Conservation (phyloP, 1,140 invertebrate species). For the Grapholita molesta region DNA sequence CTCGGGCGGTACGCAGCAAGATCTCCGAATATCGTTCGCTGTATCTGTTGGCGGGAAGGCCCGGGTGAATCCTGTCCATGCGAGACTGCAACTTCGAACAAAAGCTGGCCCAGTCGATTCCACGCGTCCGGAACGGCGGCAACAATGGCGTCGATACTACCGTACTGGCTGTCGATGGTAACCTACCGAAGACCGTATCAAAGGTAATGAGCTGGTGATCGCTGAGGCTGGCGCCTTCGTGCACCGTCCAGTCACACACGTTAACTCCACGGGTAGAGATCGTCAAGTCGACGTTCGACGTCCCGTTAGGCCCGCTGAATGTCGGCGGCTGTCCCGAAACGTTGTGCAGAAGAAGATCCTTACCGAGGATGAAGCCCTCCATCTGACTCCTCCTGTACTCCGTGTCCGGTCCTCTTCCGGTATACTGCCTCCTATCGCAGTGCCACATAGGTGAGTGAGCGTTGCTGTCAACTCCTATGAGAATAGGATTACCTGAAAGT, state of each 20-base stretch:
- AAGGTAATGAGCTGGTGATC: slow-evolving; percentile 34
- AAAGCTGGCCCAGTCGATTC: neutral
- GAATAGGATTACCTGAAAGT: neutral
- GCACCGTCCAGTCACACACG: slow-evolving; percentile 25
- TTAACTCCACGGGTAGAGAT: slow-evolving; percentile 19
- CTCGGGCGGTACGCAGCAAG: slow-evolving; percentile 17
- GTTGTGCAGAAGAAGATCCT: slow-evolving; percentile 16
- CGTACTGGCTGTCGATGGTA: neutral
- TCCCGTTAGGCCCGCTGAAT: slow-evolving; percentile 23
- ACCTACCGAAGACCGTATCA: neutral
- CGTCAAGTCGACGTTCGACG: slow-evolving; percentile 34
- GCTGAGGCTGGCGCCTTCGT: slow-evolving; percentile 22
- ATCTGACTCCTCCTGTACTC: neutral
- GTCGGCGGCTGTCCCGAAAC: slow-evolving; percentile 24
- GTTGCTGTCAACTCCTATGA: slow-evolving; percentile 31
- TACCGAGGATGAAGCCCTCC: slow-evolving; percentile 26
- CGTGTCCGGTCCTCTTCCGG: neutral
- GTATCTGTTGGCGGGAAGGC: neutral
- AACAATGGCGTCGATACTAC: neutral
- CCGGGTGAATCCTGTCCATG: neutral
- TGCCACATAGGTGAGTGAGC: slow-evolving; percentile 36
- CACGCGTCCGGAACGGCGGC: neutral
- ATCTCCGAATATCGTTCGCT: slow-evolving; percentile 18
- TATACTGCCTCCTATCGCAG: slow-evolving; percentile 19
- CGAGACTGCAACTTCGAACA: neutral